Percentiles rank a stretch among this genome's conserved stretches.
These are phyloP conservation scores for Epistrophe eligans DNA, from an alignment of 2,888 invertebrate species.

Conservation along the genomic window DNA sequence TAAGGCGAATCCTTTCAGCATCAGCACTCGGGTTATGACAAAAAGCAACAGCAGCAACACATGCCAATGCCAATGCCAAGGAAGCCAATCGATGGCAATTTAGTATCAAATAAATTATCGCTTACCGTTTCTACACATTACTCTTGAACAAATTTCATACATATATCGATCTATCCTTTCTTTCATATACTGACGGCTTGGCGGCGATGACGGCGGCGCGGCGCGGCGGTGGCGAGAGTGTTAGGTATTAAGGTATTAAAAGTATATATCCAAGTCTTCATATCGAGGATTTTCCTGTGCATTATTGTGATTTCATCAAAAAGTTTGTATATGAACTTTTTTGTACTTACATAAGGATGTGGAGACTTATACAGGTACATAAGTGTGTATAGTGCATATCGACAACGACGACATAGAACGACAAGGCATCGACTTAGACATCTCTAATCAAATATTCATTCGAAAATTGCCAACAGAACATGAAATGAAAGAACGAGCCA, in stretches of 20 bases:
- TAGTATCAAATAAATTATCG: constrained; percentile 59
- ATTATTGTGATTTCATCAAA: constrained; percentile 55
- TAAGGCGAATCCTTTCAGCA: constrained; percentile 41
- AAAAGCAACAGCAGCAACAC: constrained; percentile 25
- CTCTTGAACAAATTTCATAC: constrained; percentile 27
- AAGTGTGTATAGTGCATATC: background rate
- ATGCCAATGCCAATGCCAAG: background rate
- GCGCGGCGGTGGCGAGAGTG: background rate
- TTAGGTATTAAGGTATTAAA: constrained; percentile 60
- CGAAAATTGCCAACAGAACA: constrained; percentile 67
- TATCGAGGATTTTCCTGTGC: constrained; percentile 14
- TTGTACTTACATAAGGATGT: background rate
- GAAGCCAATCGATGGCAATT: constrained; percentile 60
- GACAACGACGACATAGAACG: background rate
- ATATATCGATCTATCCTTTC: constrained; percentile 21
- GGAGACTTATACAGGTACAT: background rate
- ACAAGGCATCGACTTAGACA: too few relatives aligned
- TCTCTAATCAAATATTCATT: constrained; percentile 70
- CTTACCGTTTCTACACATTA: constrained; percentile 55
- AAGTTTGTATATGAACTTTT: constrained; percentile 48
- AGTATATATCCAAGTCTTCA: constrained; percentile 26
- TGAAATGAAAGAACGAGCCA: constrained; percentile 49
- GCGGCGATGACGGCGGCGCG: too few relatives aligned
- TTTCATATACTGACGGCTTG: background rate
- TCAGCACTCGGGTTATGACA: constrained; percentile 20